phyloP scores from a whole-genome alignment of 2,797 vertebrate species.

The Etheostoma nigrum region DNA sequence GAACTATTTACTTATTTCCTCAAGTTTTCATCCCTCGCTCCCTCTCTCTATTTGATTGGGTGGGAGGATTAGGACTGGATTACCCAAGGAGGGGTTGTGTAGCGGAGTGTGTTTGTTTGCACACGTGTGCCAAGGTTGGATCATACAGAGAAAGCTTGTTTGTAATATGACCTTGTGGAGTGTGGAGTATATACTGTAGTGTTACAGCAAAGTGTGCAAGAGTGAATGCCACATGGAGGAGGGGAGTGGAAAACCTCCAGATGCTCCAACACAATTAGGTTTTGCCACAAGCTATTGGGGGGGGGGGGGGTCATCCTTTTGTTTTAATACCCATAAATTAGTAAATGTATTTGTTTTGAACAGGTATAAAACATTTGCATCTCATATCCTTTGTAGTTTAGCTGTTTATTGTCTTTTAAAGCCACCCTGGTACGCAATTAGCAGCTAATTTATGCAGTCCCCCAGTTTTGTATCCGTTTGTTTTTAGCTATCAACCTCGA shows the following conservation, averaged over 20 bases:
- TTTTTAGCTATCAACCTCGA: neutral
- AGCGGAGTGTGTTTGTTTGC: slow-evolving; percentile 35
- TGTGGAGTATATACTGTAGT: neutral
- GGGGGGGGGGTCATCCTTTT: neutral
- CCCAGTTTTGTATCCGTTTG: neutral
- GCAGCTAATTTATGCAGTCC: neutral
- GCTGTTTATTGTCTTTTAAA: neutral
- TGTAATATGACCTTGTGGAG: slow-evolving; percentile 12
- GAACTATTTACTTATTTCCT: slow-evolving; percentile 46
- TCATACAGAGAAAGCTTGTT: neutral
- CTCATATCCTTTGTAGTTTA: neutral
- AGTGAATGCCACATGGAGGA: neutral
- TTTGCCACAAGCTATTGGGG: slow-evolving; percentile 39
- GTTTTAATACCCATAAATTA: neutral
- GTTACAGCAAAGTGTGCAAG: slow-evolving; percentile 10
- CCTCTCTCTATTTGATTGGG: slow-evolving; percentile 67
- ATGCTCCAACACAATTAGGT: slow-evolving; percentile 56
- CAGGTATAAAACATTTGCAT: neutral
- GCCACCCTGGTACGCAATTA: neutral
- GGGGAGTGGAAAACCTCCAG: slow-evolving; percentile 25
- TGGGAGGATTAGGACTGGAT: slow-evolving; percentile 74
- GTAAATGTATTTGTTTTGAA: neutral
- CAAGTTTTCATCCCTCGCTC: slow-evolving; percentile 48
- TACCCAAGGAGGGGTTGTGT: slow-evolving; percentile 48
- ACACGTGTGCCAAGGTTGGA: slow-evolving; percentile 33